These are phyloP conservation scores for Sebastes steindachneri DNA, from an alignment of 2,797 vertebrate genomes.

Conservation along the genomic window DNA sequence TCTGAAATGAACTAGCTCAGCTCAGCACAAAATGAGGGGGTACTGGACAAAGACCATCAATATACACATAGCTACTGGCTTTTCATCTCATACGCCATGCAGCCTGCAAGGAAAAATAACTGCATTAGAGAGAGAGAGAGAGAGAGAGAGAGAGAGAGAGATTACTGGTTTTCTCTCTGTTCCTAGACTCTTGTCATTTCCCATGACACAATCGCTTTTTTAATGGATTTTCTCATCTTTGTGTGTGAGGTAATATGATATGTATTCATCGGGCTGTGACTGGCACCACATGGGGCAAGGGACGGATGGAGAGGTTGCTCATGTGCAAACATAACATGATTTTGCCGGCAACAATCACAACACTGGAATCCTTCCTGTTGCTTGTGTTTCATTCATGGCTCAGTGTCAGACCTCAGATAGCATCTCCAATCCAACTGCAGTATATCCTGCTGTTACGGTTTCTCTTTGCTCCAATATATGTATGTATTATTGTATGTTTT, in stretches of 20 bases:
- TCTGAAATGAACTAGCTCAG: slow-evolving; percentile 17
- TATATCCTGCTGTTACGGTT: background rate
- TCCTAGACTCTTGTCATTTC: slow-evolving; percentile 40
- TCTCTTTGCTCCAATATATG: background rate
- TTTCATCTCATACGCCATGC: slow-evolving; percentile 18
- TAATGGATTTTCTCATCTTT: slow-evolving; percentile 65
- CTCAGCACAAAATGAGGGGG: background rate
- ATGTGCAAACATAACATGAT: slow-evolving; percentile 49
- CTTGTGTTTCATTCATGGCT: slow-evolving; percentile 10
- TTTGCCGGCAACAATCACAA: slow-evolving; percentile 22
- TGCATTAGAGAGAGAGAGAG: background rate
- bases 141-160: background rate
- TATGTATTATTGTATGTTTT: background rate
- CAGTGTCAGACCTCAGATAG: background rate
- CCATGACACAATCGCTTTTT: slow-evolving; percentile 53
- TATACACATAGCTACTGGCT: slow-evolving; percentile 9
- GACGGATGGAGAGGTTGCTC: slow-evolving; percentile 33
- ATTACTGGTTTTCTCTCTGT: slow-evolving; percentile 13
- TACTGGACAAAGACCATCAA: slow-evolving; percentile 8
- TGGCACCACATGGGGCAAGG: slow-evolving; percentile 21
- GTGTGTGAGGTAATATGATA: slow-evolving; percentile 53
- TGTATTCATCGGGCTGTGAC: slow-evolving; percentile 52
- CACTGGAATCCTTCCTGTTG: background rate
- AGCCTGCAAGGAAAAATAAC: background rate
- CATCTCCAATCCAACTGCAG: background rate